Conservation (phyloP, 1,140 invertebrate genomes). For the Brachionus calyciflorus region DNA sequence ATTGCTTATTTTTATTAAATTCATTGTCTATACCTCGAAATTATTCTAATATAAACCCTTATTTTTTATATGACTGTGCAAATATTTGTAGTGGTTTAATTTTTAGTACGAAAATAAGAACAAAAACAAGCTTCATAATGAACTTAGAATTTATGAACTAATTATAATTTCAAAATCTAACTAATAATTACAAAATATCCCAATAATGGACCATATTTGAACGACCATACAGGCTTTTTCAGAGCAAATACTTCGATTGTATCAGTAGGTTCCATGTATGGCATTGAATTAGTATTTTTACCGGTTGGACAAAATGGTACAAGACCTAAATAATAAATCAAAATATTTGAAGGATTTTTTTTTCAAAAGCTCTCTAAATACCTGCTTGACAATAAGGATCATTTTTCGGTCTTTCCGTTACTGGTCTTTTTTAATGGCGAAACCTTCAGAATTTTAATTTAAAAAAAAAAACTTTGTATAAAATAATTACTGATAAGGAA, state of each 20-base stretch:
- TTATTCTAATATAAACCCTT: no score
- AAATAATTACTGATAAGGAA: slow-evolving; percentile 47
- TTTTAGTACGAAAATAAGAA: no score
- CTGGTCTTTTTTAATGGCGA: not conserved
- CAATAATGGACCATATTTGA: slow-evolving; percentile 54
- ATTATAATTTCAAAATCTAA: not conserved
- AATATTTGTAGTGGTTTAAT: no score
- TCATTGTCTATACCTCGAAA: no score
- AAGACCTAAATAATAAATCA: no score
- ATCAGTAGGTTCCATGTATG: slow-evolving; percentile 51
- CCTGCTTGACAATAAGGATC: slow-evolving; percentile 56
- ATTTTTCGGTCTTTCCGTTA: slow-evolving; percentile 49
- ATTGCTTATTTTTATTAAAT: no score
- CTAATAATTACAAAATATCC: slow-evolving; percentile 52
- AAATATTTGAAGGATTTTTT: no score
- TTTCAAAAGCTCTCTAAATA: no score
- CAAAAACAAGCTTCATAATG: no score
- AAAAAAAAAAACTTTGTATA: slow-evolving; percentile 7
- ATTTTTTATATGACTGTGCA: no score
- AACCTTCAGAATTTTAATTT: not conserved
- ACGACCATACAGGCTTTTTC: slow-evolving; percentile 58
- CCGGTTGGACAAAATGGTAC: slow-evolving; percentile 57
- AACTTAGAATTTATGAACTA: no score
- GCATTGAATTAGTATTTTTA: slow-evolving; percentile 52
- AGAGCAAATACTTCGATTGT: slow-evolving; percentile 55